Evolutionary conservation across 2,797 vertebrate genomes (phyloP).

Genomic region (Pteropus rufus): DNA sequence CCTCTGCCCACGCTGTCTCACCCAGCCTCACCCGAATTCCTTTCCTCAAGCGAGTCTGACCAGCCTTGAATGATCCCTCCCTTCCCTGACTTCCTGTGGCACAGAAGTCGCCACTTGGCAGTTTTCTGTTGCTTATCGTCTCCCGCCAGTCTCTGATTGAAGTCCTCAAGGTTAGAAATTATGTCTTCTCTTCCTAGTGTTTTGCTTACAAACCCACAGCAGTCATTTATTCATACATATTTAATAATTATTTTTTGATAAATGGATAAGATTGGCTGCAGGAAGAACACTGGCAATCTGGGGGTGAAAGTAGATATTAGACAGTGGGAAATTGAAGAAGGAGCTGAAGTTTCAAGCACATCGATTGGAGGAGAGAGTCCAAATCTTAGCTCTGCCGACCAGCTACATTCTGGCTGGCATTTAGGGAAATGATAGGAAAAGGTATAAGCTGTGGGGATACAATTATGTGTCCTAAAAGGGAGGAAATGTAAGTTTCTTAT

Average conservation of each 20-base stretch:
- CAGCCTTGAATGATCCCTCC: fast-evolving
- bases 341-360: neutral
- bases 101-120: fast-evolving
- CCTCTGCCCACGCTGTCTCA: fast-evolving
- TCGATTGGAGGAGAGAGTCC: neutral
- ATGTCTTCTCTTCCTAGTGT: neutral
- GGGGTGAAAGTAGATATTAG: neutral
- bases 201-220: neutral
- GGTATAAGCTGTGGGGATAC: fast-evolving
- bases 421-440: fast-evolving
- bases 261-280: neutral
- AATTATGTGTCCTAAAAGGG: fast-evolving
- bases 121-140: neutral
- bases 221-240: neutral
- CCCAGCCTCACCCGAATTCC: neutral
- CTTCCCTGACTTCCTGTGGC: neutral
- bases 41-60: neutral
- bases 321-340: neutral
- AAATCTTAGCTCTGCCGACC: fast-evolving
- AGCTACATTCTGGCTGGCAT: fast-evolving
- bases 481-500: neutral
- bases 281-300: neutral
- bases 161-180: neutral
- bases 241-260: neutral
- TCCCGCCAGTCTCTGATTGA: neutral